phyloP scores from a whole-genome alignment of 2,797 vertebrate genomes.

The Sebastes nivosus region DNA sequence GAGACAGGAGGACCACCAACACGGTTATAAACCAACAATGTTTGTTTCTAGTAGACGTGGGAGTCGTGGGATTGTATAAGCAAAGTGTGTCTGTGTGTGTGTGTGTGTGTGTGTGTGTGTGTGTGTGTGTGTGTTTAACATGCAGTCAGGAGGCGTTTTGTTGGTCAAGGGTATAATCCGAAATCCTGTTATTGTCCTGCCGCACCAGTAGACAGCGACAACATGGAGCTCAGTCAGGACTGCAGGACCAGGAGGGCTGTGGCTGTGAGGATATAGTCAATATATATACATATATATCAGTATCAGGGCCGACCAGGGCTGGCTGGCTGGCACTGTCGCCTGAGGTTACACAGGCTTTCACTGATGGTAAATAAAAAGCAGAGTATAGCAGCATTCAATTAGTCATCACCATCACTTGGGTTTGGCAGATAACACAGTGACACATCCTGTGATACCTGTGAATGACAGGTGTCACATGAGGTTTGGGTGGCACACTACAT shows the following conservation, averaged over 20 bases:
- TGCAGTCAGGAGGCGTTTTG: conserved; percentile 68
- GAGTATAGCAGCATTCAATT: conserved; percentile 10
- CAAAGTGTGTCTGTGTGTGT: conserved; percentile 38
- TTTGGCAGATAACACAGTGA: conserved; percentile 5
- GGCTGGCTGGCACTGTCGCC: conserved; percentile 55
- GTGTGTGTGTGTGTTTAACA: conserved; percentile 48
- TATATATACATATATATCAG: background rate
- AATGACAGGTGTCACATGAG: conserved; percentile 33
- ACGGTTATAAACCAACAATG: conserved; percentile 27
- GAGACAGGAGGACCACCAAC: conserved; percentile 50
- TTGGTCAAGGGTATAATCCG: conserved; percentile 79
- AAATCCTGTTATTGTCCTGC: conserved; percentile 78
- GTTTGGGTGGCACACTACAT: background rate
- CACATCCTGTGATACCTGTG: conserved; percentile 26
- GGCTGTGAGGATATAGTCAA: conserved; percentile 57
- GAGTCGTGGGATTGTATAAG: conserved; percentile 65
- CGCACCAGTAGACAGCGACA: conserved; percentile 74
- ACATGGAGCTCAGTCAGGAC: conserved; percentile 66
- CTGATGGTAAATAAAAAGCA: conserved; percentile 26
- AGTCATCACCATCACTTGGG: conserved; percentile 8
- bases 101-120: conserved; percentile 33
- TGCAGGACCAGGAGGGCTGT: conserved; percentile 76
- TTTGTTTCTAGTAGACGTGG: conserved; percentile 59
- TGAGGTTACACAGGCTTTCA: conserved; percentile 56
- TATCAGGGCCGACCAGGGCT: conserved; percentile 27